These are phyloP conservation scores for Spizaetus ornatus DNA, from an alignment of 2,113 vertebrate species.

Conservation along the genomic window DNA sequence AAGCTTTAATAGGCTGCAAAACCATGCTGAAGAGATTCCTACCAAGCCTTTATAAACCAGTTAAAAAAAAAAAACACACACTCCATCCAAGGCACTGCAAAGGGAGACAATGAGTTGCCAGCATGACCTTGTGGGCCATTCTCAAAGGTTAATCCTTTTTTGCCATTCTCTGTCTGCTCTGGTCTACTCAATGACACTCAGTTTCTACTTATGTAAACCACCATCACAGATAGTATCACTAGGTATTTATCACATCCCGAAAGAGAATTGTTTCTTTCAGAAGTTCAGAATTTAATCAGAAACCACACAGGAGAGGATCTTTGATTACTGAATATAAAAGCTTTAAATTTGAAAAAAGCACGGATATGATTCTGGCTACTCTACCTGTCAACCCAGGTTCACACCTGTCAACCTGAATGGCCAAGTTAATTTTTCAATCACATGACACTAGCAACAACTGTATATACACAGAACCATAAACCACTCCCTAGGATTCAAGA, in stretches of 20 bases:
- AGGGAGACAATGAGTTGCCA: not conserved
- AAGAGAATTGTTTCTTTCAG: not conserved
- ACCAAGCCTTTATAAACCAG: not conserved
- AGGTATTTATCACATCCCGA: not conserved
- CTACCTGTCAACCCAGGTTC: not conserved
- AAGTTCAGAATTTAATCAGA: not conserved
- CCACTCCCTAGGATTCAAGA: not conserved
- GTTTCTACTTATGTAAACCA: not conserved
- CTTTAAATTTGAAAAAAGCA: not conserved
- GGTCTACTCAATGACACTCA: no score
- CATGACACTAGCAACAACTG: not conserved
- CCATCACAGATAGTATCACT: not conserved
- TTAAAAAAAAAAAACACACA: rapidly evolving
- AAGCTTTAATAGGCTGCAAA: not conserved
- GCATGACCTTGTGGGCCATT: not conserved
- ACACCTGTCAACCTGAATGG: not conserved
- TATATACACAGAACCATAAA: not conserved
- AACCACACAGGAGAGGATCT: not conserved
- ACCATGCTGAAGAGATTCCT: not conserved
- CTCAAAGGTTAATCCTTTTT: not conserved
- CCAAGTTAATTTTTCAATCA: not conserved
- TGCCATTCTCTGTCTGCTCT: not conserved
- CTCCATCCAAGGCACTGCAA: not conserved
- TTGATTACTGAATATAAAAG: not conserved
- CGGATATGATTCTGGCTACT: not conserved